Percentiles rank a stretch among this genome's conserved stretches.
These are phyloP conservation scores for Pampus argenteus DNA, from an alignment of 2,797 vertebrate genomes.

Conservation along the genomic window DNA sequence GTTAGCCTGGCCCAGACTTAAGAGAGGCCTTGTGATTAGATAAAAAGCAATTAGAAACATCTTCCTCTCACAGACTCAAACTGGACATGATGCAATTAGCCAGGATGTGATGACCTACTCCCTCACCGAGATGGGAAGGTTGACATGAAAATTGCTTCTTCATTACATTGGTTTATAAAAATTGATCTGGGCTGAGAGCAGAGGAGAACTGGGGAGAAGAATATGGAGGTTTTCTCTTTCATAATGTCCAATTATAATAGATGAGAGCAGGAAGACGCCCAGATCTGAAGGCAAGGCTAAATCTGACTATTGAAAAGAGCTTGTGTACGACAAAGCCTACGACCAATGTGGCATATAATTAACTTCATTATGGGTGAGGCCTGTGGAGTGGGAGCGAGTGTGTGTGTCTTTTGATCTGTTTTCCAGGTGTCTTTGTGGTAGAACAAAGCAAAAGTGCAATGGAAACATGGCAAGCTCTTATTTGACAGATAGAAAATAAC, in stretches of 20 bases:
- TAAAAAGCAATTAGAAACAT: constrained; percentile 76
- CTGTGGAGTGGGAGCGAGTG: constrained; percentile 46
- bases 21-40: constrained; percentile 73
- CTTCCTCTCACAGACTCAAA: constrained; percentile 63
- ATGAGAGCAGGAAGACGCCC: constrained; percentile 52
- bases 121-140: constrained; percentile 56
- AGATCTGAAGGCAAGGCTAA: constrained; percentile 68
- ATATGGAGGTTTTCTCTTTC: constrained; percentile 61
- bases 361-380: constrained; percentile 79
- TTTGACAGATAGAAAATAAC: constrained; percentile 29
- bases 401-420: constrained; percentile 78
- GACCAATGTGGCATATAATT: constrained; percentile 71
- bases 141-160: constrained; percentile 75
- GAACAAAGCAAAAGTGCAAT: constrained; percentile 63
- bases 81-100: constrained; percentile 75
- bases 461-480: constrained; percentile 37
- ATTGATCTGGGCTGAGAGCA: constrained; percentile 55
- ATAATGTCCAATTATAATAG: constrained; percentile 69
- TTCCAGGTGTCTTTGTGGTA: constrained; percentile 74
- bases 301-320: constrained; percentile 69
- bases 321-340: constrained; percentile 73
- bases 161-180: constrained; percentile 71
- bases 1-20: constrained; percentile 54
- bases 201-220: constrained; percentile 36
- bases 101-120: constrained; percentile 69